phyloP scores from a whole-genome alignment of 2,888 invertebrate species.

The Coenonympha arcania region DNA sequence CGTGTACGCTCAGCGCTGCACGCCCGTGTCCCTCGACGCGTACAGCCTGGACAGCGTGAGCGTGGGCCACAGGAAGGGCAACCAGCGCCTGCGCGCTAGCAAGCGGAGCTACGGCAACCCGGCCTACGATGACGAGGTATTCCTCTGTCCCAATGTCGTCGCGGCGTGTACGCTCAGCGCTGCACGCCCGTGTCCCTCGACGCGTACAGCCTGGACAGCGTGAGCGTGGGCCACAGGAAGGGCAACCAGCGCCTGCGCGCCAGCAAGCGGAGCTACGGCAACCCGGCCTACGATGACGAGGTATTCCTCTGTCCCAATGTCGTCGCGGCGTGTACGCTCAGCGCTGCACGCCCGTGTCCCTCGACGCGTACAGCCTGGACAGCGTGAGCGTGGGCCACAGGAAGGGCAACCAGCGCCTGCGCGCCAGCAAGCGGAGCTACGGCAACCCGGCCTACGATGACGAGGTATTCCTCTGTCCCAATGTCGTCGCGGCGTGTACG shows the following conservation, averaged over 20 bases:
- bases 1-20: constrained; percentile 89
- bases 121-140: constrained; percentile 90
- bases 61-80: constrained; percentile 84
- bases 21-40: constrained; percentile 89
- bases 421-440: constrained; percentile 89
- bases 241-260: constrained; percentile 77
- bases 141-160: constrained; percentile 55
- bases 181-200: constrained; percentile 91
- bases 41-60: constrained; percentile 93
- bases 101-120: constrained; percentile 93
- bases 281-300: constrained; percentile 92
- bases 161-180: constrained; percentile 87
- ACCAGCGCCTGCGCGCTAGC: constrained; percentile 78
- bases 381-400: constrained; percentile 89
- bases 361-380: constrained; percentile 92
- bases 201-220: constrained; percentile 91
- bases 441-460: constrained; percentile 94
- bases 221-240: constrained; percentile 87
- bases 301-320: constrained; percentile 48
- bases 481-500: constrained; percentile 82
- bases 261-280: constrained; percentile 91
- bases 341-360: constrained; percentile 88
- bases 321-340: constrained; percentile 88
- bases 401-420: constrained; percentile 77
- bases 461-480: constrained; percentile 69